phyloP scores from a whole-genome alignment of 2,888 invertebrate species.

The Perithous albicinctus region DNA sequence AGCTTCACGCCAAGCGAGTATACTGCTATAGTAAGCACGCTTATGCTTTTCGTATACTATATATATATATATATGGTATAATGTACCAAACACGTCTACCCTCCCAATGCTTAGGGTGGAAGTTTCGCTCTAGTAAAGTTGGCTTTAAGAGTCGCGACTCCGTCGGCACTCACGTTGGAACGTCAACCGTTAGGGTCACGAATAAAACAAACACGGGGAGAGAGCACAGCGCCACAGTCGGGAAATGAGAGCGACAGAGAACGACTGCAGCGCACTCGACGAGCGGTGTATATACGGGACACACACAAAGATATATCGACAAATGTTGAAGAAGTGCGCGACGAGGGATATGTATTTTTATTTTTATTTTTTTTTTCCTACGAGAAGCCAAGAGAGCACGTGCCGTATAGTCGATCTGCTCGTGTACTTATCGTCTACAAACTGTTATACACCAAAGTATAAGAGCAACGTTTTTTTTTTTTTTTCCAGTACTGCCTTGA shows the following conservation, averaged over 20 bases:
- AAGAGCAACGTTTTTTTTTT: constrained; percentile 59
- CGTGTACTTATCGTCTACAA: constrained; percentile 36
- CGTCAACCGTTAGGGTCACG: constrained; percentile 56
- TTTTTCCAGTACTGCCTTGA: constrained; percentile 35
- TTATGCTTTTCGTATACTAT: constrained; percentile 8
- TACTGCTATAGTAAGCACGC: not conserved
- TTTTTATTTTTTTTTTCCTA: no score
- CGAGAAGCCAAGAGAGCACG: constrained; percentile 44
- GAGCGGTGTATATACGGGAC: constrained; percentile 40
- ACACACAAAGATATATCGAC: constrained; percentile 42
- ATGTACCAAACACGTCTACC: not conserved
- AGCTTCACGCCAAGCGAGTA: constrained; percentile 15
- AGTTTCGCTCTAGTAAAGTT: constrained; percentile 66
- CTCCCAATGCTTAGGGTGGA: not conserved
- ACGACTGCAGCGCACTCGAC: constrained; percentile 52
- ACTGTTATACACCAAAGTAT: constrained; percentile 35
- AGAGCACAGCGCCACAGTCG: constrained; percentile 5
- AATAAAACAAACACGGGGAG: constrained; percentile 76
- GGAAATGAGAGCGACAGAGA: constrained; percentile 42
- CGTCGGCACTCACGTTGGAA: constrained; percentile 56
- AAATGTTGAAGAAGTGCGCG: constrained; percentile 51
- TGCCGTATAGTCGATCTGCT: constrained; percentile 50
- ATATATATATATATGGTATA: constrained; percentile 12
- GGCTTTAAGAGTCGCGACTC: constrained; percentile 76
- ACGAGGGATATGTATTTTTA: no score